Evolutionary conservation across 1,140 invertebrate species (phyloP).

Genomic region (Neocloeon triangulifer): DNA sequence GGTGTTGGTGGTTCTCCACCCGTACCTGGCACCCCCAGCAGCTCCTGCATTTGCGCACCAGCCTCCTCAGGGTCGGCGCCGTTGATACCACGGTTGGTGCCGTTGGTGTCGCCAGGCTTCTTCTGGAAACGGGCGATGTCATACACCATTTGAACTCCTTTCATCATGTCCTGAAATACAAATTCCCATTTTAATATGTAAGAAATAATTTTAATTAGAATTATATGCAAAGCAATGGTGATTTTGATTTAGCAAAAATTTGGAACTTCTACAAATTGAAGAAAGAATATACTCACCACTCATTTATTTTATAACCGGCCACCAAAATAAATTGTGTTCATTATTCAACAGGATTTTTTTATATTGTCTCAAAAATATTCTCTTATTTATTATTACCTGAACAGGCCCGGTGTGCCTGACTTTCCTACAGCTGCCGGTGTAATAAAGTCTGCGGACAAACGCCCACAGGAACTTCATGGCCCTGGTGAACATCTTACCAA

Average conservation of each 20-base stretch:
- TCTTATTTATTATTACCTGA: conserved; percentile 46
- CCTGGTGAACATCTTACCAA: conserved; percentile 77
- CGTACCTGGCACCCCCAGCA: background rate
- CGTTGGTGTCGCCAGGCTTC: conserved; percentile 6
- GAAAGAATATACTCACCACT: too few relatives aligned
- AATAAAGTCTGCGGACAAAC: conserved; percentile 63
- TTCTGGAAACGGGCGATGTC: conserved; percentile 41
- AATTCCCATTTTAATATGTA: too few relatives aligned
- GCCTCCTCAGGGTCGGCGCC: conserved; percentile 4
- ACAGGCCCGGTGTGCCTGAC: conserved; percentile 47
- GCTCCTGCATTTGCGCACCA: conserved; percentile 6
- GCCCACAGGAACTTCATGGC: conserved; percentile 86
- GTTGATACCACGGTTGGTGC: conserved; percentile 9
- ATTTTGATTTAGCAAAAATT: conserved; percentile 6
- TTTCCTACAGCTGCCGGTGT: conserved; percentile 60
- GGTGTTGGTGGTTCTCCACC: conserved; percentile 34
- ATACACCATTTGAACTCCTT: conserved; percentile 54
- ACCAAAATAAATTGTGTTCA: too few relatives aligned
- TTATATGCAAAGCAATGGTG: background rate
- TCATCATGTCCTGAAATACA: conserved; percentile 46
- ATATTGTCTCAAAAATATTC: too few relatives aligned
- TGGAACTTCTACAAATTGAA: too few relatives aligned
- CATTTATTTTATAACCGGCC: too few relatives aligned
- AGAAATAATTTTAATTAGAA: too few relatives aligned
- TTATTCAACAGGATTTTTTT: conserved; percentile 3